Conservation (phyloP, 2,888 invertebrate genomes). For the Eupithecia insigniata region DNA sequence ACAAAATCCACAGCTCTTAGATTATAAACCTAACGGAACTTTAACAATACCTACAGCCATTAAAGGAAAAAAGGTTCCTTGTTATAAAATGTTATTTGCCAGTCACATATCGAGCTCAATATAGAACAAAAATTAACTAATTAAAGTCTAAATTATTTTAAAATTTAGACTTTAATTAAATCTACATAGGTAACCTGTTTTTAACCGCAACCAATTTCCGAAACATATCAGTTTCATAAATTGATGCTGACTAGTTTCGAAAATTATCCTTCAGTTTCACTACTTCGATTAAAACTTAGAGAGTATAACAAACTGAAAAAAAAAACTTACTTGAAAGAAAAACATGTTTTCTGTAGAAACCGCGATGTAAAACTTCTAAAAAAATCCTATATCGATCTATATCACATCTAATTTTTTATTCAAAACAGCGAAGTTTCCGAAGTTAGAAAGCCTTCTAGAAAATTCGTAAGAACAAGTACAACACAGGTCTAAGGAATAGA, state of each 20-base stretch:
- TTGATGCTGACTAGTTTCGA: not conserved
- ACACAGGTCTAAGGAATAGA: slow-evolving; percentile 7
- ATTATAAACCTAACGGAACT: too few species aligned
- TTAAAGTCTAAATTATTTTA: too few species aligned
- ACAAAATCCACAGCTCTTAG: too few species aligned
- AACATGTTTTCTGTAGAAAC: not conserved
- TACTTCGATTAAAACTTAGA: not conserved
- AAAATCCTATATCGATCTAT: not conserved
- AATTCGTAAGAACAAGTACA: slow-evolving; percentile 14
- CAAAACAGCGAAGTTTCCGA: slow-evolving; percentile 9
- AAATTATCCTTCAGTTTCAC: not conserved
- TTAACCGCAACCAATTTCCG: not conserved
- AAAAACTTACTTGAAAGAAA: not conserved
- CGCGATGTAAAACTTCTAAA: not conserved
- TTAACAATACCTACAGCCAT: too few species aligned
- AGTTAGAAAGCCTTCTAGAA: slow-evolving; percentile 6
- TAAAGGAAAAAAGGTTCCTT: not conserved
- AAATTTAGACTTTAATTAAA: too few species aligned
- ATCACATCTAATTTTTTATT: slow-evolving; percentile 11
- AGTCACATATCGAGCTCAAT: not conserved
- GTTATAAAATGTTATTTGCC: too few species aligned
- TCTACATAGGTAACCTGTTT: too few species aligned
- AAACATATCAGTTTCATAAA: not conserved
- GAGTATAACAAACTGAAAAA: not conserved
- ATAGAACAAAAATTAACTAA: too few species aligned